Evolutionary conservation across 1,140 invertebrate genomes (phyloP), one percentile per base, ranked within the genome.

Genomic region (Carposina sasakii): DNA sequence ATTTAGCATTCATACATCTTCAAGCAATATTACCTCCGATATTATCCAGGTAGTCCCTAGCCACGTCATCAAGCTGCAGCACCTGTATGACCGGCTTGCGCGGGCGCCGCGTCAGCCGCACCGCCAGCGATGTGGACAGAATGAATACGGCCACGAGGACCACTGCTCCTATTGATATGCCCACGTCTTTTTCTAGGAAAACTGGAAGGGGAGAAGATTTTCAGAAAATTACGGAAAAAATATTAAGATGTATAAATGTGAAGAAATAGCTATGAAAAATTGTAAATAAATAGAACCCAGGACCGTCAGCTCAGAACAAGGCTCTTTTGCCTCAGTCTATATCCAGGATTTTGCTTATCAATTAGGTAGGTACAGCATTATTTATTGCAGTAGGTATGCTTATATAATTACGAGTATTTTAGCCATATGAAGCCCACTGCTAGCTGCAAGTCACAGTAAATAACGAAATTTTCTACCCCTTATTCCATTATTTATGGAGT

Each of bases 31-130:
- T 39, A 71, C 79, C 75, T 65, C 68, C 71, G 31, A 81, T 68
- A 15, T 64, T 71, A 31, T 79, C 75, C 24, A 79, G 24, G 33
- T 76, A 81, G 37, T 78, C 71, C 20, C 76, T 58, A 0, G 74
- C 71, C 9, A 81, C 63, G 30, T 83, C 77, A 34, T 83, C 79
- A 0, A 83, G 53, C 19, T 76, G 76, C 12, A 83, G 43, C 15
- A 83, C 76, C 51, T 83, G 77, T 40, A 83, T 77, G 43, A 83
- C 77, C 0, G 79, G 76, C 9, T 42, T 24, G 0, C 76, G 59
- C 4, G 71, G 60, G 3, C 76, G 48, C 1, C 76, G 59, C 0
- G 66, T 64, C n/a, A 75, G 53, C 0, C 67, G 56, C 4, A 79
- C 52, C 19, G 59, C 52, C n/a, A 78, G 45, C 3, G 56, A 44